These are phyloP conservation scores for Plebejus argus DNA, from an alignment of 2,888 invertebrate genomes.

Conservation along the genomic window DNA sequence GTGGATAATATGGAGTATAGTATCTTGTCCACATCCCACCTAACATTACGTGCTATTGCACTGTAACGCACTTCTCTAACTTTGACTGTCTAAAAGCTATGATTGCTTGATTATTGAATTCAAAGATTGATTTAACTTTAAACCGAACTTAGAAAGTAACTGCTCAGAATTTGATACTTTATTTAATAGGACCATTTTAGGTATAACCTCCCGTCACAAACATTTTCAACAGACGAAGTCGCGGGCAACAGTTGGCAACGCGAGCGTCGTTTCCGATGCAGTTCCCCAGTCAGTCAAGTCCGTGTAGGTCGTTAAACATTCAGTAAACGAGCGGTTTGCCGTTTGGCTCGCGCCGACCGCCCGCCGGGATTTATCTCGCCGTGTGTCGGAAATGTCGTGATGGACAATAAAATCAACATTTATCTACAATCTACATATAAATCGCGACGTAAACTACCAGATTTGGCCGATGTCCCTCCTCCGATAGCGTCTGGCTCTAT, in stretches of 20 bases:
- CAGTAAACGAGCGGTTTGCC: neutral
- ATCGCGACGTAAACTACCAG: neutral
- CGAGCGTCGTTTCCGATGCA: neutral
- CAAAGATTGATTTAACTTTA: too few species aligned
- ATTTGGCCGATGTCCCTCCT: slow-evolving; percentile 3
- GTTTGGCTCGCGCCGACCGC: neutral
- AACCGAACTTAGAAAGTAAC: too few species aligned
- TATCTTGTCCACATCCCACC: too few species aligned
- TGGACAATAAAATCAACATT: slow-evolving; percentile 20
- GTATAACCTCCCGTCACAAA: neutral
- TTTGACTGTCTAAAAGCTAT: too few species aligned
- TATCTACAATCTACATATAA: slow-evolving; percentile 15
- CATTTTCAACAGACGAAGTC: neutral
- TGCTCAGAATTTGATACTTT: too few species aligned
- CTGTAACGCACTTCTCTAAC: too few species aligned
- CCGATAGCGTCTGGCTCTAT: neutral
- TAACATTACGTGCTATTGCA: too few species aligned
- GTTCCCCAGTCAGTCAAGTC: neutral
- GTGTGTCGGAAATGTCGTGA: neutral
- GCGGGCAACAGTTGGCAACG: neutral
- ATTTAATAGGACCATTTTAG: too few species aligned
- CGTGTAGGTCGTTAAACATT: slow-evolving; percentile 1
- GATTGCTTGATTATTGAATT: too few species aligned
- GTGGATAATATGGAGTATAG: too few species aligned
- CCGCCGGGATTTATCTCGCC: neutral